Evolutionary conservation across 2,113 vertebrate species (phyloP), one percentile per base, ranked within the genome.

Genomic region (Leptobrachium leishanense): DNA sequence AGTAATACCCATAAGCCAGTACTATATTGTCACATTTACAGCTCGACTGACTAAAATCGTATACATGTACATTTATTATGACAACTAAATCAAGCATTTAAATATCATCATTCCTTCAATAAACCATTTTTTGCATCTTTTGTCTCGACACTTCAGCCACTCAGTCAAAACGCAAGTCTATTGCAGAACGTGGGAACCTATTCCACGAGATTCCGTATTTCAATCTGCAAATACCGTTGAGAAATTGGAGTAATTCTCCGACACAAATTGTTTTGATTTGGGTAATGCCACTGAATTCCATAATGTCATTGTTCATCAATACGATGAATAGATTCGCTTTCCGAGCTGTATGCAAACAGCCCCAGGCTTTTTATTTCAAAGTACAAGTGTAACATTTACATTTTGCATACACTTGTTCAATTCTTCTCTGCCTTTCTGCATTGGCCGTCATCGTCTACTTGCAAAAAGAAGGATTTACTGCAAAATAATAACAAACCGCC

Each of bases 261-360:
- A n/a, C 31, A 67, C 40, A 20, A 31, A 68, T 64, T 20, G 65
- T 55, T 76, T 20, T 68, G 65, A 76, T 76, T 43, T 54, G n/a
- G 13, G 10, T 54, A 75, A 75, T 75, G 20, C 43, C 31, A 6
- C 31, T 15, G 41, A 67, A 55, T 41, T 8, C 57, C 4, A 50
- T 57, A 76, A 76, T 55, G 13, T 68, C 50, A 44, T 31, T 77
- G n/a, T 69, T 67, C 42, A 68, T 76, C 75, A 68, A 43, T 69
- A 39, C 40, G 6, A 43, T 57, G 41, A 50, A 41, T 68, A 57
- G 50, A 76, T 68, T 55, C 42, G 46, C 75, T 43, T 55, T 55
- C 41, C 41, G 8, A 13, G 46, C 44, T 42, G 12, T 20, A 15
- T 67, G 20, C 6, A 20, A 50, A 54, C 20, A 53, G 40, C 63